These are phyloP conservation scores for Sterrhoptilus dennistouni DNA, from an alignment of 2,113 vertebrate genomes.

Conservation along the genomic window DNA sequence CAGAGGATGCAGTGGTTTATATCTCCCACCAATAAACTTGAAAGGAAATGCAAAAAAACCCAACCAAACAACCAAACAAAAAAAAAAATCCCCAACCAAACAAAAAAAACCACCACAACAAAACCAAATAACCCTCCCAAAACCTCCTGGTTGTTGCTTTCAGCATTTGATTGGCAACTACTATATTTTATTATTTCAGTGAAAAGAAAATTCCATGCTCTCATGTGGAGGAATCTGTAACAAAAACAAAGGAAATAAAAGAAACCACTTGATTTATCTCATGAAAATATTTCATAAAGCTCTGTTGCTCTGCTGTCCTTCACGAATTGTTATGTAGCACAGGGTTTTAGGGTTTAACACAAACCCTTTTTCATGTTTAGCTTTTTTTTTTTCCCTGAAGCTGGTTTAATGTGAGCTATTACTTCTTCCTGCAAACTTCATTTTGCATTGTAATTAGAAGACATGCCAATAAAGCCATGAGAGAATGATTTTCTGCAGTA, in stretches of 20 bases:
- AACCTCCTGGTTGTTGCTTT: neutral
- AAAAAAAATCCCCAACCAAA: neutral
- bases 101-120: neutral
- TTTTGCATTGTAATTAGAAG: neutral
- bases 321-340: neutral
- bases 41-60: neutral
- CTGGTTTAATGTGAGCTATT: neutral
- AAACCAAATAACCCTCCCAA: too few relatives aligned
- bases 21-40: neutral
- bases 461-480: neutral
- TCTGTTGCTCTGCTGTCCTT: neutral
- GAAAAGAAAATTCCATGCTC: slow-evolving; percentile 25
- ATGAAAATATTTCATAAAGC: neutral
- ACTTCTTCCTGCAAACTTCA: neutral
- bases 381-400: neutral
- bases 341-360: neutral
- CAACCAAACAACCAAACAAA: neutral
- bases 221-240: slow-evolving; percentile 19
- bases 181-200: neutral
- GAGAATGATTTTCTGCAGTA: neutral
- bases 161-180: neutral
- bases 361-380: neutral
- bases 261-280: neutral
- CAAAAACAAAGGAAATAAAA: slow-evolving; percentile 31
- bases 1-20: neutral